These are phyloP conservation scores for Drosophila lacicola DNA, from an alignment of 2,888 invertebrate species.

Conservation along the genomic window DNA sequence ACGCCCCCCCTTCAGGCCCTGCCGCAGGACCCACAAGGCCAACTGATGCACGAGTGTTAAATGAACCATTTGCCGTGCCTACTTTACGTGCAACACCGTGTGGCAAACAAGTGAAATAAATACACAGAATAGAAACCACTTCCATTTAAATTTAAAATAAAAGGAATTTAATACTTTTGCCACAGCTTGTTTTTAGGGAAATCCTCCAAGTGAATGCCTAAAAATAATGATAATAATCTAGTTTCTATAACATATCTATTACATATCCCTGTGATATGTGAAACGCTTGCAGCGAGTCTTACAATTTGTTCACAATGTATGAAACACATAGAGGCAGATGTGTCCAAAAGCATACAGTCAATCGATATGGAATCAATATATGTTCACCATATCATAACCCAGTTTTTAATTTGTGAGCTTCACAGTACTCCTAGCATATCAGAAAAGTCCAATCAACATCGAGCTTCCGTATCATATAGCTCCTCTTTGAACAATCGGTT, in stretches of 20 bases:
- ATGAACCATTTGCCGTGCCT: conserved; percentile 49
- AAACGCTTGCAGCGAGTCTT: neutral
- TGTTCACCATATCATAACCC: too few species aligned
- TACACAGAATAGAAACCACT: neutral
- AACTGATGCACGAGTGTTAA: conserved; percentile 52
- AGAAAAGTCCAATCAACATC: too few species aligned
- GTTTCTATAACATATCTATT: neutral
- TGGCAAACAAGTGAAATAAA: conserved; percentile 31
- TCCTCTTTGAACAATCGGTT: too few species aligned
- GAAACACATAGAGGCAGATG: too few species aligned
- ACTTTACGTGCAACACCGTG: conserved; percentile 42
- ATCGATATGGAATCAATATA: too few species aligned
- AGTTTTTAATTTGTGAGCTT: too few species aligned
- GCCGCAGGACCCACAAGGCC: conserved; percentile 11
- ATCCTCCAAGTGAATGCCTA: neutral
- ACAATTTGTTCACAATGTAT: too few species aligned
- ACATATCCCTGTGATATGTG: neutral
- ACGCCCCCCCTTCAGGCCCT: neutral
- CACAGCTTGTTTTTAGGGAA: neutral
- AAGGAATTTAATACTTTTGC: too few species aligned
- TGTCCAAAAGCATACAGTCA: too few species aligned
- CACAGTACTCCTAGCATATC: too few species aligned
- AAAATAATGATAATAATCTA: neutral
- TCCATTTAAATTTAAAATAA: too few species aligned
- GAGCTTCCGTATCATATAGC: too few species aligned